Evolutionary conservation across 2,888 invertebrate species (phyloP).

Genomic region (Apamea monoglypha): DNA sequence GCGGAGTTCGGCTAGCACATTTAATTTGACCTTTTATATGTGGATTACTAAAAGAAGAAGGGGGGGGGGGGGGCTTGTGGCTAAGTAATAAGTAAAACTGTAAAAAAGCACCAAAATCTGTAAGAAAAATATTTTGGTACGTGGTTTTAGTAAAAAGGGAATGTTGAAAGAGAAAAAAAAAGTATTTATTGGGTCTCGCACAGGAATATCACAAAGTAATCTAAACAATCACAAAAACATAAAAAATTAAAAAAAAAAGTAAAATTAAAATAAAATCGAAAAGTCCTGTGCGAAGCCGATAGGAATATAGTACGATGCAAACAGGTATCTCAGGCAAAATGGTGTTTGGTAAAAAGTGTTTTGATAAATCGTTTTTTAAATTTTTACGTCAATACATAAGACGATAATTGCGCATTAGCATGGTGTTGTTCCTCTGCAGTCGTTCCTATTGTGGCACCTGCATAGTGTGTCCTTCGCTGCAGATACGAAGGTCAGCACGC

Average conservation of each 20-base stretch:
- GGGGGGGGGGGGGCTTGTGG: no score
- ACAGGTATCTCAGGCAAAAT: no score
- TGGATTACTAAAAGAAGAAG: not conserved
- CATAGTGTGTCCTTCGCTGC: constrained; percentile 41
- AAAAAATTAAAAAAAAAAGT: no score
- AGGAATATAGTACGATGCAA: no score
- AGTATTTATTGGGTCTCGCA: no score
- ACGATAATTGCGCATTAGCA: not conserved
- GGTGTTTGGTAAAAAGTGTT: not conserved
- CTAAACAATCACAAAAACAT: no score
- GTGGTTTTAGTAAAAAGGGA: not conserved
- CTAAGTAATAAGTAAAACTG: not conserved
- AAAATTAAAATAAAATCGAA: no score
- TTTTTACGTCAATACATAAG: not conserved
- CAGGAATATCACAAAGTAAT: no score
- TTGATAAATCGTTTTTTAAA: not conserved
- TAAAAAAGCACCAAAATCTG: not conserved
- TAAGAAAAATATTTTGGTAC: not conserved
- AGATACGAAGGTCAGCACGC: constrained; percentile 45
- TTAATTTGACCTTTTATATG: no score
- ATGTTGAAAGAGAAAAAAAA: no score
- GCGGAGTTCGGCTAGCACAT: no score
- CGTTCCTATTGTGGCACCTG: not conserved
- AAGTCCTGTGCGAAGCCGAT: no score
- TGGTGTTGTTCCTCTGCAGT: not conserved